Base-by-base conservation (phyloP, 2,888 invertebrate species). In the Nephrotoma flavescens region DNA sequence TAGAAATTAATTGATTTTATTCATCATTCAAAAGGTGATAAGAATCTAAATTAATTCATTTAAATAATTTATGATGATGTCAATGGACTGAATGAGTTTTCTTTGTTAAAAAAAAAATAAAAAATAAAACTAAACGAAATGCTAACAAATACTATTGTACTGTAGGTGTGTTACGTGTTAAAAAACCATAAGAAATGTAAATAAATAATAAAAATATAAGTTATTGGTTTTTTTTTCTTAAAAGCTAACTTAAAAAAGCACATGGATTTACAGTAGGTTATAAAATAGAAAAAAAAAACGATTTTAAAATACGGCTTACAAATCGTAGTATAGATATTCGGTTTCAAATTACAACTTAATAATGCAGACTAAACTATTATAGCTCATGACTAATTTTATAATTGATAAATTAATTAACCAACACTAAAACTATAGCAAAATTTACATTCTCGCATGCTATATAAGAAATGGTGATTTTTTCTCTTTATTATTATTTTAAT, bases 1-100 rank as follows among this genome's bases (percentile, higher is more conserved):
- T 85, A 87, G 15, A 57, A 57, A 57, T 86, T 86, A 83, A 71
- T 52, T 86, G 45, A 86, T 83, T 84, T 83, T 47, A 87, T 45
- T 47, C 41, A 85, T 85, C 41, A 85, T 42, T 15, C n/a, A 85
- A 42, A 41, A 85, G 42, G 85, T 85, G 42, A 83, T 42, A 42
- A 85, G 42, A 85, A 44, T 85, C 85, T 85, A 42, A 85, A 85
- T 42, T 42, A 83, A 83, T 83, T 83, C 83, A 83, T 83, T 83
- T 83, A 83, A 83, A 83, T 83, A 83, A 41, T 83, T 83, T 41
- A 83, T 41, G 83, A 41, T 42, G 41, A 41, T 83, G 83, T 41
- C 83, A 83, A 12, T 83, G 83, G 52, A 57, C 52, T 57, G 52
- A 57, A 57, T 57, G 52, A 15, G 15, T 57, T 15, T 57, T 57